A percentile compares a stretch with the other conserved stretches of the same genome.
Evolutionary conservation across 2,888 invertebrate species (phyloP).

Genomic region (Tachina lurida): DNA sequence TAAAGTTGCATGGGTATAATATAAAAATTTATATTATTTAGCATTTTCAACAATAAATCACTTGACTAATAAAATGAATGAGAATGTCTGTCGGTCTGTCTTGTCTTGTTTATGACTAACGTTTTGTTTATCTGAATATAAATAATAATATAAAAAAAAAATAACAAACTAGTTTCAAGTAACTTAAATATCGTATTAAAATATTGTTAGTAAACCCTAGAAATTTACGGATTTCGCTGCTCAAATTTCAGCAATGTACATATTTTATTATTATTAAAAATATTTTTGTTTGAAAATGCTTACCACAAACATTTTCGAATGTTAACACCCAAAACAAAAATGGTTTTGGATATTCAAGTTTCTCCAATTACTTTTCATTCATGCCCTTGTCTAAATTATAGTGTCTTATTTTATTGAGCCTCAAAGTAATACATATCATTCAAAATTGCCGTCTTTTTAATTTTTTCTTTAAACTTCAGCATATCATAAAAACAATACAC

Average conservation of each 20-base stretch:
- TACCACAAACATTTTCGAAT: not conserved
- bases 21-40: not conserved
- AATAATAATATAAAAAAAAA: not conserved
- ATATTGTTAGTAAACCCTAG: not conserved
- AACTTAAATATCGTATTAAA: not conserved
- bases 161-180: not conserved
- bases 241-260: not conserved
- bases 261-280: no score
- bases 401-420: no score
- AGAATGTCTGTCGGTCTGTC: not conserved
- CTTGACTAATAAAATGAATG: conserved; percentile 25
- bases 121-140: conserved; percentile 5
- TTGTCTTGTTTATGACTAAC: conserved; percentile 36
- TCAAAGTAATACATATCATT: no score
- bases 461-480: no score
- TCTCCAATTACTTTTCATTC: no score
- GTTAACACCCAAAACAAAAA: not conserved
- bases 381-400: no score
- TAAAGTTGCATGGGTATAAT: not conserved
- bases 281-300: not conserved
- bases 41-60: conserved; percentile 38
- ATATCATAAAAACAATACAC: no score
- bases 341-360: no score
- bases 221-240: not conserved
- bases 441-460: no score